Conservation (phyloP, 92 coral and sea anemone genomes). For the Palythoa caribaeorum region DNA sequence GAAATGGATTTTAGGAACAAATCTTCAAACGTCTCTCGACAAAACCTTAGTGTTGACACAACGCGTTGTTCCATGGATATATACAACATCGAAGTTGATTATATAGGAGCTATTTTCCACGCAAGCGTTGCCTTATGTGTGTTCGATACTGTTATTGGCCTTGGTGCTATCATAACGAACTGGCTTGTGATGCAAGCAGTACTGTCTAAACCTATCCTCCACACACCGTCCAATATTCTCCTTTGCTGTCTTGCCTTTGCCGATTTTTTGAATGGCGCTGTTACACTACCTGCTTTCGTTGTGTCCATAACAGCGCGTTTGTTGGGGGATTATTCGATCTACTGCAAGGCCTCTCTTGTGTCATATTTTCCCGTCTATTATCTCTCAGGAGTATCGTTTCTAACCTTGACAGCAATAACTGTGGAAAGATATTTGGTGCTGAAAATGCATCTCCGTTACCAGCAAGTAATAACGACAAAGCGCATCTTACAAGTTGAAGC, state of each 20-base stretch:
- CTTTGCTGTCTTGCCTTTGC: constrained; percentile 60
- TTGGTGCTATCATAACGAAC: constrained; percentile 15
- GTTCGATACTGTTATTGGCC: not conserved
- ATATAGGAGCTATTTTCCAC: not conserved
- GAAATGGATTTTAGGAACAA: not conserved
- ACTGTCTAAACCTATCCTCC: constrained; percentile 43
- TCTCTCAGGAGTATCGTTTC: constrained; percentile 49
- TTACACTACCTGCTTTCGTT: constrained; percentile 51
- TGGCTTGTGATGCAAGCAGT: constrained; percentile 45
- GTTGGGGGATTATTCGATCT: constrained; percentile 21
- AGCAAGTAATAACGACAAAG: constrained; percentile 37
- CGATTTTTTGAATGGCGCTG: constrained; percentile 56
- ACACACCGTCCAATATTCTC: constrained; percentile 56
- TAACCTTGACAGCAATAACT: constrained; percentile 56
- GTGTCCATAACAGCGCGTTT: constrained; percentile 30
- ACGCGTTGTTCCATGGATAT: not conserved
- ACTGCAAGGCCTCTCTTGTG: constrained; percentile 50
- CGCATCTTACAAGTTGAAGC: constrained; percentile 41
- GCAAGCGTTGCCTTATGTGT: constrained; percentile 38
- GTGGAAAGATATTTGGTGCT: constrained; percentile 59
- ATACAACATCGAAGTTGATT: not conserved
- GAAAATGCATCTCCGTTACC: constrained; percentile 50
- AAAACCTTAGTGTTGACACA: not conserved
- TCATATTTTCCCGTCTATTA: constrained; percentile 30
- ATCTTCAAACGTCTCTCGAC: not conserved